Evolutionary conservation across 2,797 vertebrate species (phyloP), one percentile per base, ranked within the genome.

Genomic region (Thaleichthys pacificus): DNA sequence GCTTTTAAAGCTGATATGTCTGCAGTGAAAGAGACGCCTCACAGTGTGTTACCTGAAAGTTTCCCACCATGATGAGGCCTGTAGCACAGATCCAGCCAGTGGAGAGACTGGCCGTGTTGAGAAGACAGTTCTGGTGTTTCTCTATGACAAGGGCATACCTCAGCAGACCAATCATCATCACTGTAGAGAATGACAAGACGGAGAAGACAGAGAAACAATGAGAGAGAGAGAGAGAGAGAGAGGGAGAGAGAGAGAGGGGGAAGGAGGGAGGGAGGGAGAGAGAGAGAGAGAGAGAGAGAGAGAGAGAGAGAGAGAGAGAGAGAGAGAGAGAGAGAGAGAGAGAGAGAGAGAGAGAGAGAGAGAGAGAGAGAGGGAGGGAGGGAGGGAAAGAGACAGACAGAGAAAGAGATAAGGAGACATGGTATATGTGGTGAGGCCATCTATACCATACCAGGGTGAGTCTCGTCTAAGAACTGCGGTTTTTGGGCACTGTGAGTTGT

Each of bases 41-140:
- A 51, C 26, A 42, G 61, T 38, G 24, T 22, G 57, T 42, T 91
- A 96, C 95, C 95, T 96, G 96, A 81, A 97, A 96, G 87, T 94
- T 96, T 77, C 96, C 96, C 70, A 96, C 95, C 92, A 96, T 95
- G 82, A 94, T 94, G 91, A 97, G 95, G 0, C 96, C 96, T 0
- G 93, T 94, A 0, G 94, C 95, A 0, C 95, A 96, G 88, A 96
- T 91, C 95, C 95, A 97, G 5, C 94, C 93, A 0, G 93, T 87
- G 51, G 93, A 92, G 74, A 96, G 93, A 24, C 93, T 93, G 12
- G 95, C 93, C 1, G 93, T 96, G 91, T 96, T 96, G 71, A 97
- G 93, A 15, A 96, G 77, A 17, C 95, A 95, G 0, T 95, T 95
- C 80, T 94, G 94, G 26, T 95, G 91, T 57, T 89, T 88, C 88